A percentile compares a stretch with the other conserved stretches of the same genome.
These are phyloP conservation scores for Oedothorax gibbosus DNA, from an alignment of 1,140 invertebrate species.

Conservation along the genomic window DNA sequence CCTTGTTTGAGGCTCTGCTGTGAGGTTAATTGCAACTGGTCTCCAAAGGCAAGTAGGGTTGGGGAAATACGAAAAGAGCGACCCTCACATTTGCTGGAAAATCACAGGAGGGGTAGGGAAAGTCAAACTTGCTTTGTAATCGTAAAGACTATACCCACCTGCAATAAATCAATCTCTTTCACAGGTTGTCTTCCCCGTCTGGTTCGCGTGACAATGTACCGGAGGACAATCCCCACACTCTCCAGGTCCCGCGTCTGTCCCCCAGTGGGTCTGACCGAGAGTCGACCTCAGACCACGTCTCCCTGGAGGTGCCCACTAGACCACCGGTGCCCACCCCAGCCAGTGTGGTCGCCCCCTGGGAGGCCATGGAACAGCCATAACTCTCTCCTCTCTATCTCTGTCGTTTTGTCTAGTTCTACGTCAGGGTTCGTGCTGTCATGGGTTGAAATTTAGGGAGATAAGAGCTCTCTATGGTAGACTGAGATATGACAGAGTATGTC, in stretches of 20 bases:
- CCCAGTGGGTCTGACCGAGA: slow-evolving; percentile 19
- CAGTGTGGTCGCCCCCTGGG: slow-evolving; percentile 57
- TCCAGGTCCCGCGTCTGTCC: slow-evolving; percentile 55
- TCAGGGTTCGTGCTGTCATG: neutral
- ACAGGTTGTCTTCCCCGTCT: slow-evolving; percentile 60
- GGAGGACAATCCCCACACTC: slow-evolving; percentile 52
- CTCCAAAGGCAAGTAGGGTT: too few species aligned
- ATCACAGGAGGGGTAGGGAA: too few species aligned
- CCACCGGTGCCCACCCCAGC: neutral
- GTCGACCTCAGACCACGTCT: slow-evolving; percentile 25
- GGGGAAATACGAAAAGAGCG: neutral
- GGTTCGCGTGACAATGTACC: slow-evolving; percentile 58
- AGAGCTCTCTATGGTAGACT: too few species aligned
- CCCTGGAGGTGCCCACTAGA: slow-evolving; percentile 46
- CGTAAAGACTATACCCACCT: neutral
- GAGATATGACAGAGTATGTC: too few species aligned
- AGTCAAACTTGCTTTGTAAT: too few species aligned
- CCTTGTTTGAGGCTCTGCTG: too few species aligned
- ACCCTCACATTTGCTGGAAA: too few species aligned
- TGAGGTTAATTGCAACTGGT: too few species aligned
- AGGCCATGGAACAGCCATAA: slow-evolving; percentile 19
- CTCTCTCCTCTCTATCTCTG: slow-evolving; percentile 32
- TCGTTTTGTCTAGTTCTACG: too few species aligned
- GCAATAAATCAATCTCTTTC: neutral
- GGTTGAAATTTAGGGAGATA: neutral